Evolutionary conservation across 2,888 invertebrate genomes (phyloP), one percentile per base, ranked within the genome.

Genomic region (Leucophora obtusa): DNA sequence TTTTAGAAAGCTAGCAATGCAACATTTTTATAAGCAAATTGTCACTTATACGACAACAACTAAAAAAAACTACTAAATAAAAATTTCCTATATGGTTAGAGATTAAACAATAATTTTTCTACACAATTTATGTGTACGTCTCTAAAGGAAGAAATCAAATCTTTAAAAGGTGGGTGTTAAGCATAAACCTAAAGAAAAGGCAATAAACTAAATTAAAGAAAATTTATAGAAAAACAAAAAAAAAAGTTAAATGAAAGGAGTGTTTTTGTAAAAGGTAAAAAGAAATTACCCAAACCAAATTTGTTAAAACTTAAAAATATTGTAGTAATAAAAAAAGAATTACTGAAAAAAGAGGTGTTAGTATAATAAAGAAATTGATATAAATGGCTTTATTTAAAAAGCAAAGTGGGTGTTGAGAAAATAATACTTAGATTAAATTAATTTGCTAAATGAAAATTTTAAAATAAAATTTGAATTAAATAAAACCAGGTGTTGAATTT

Each of bases 51-150:
- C 4, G 28, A 28, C 28, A 28, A 28, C 28, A 58, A 38, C 21
- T 35, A 35, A 35, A 35, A 69, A 60, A 38, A 58, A 14, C 17
- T 18, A 60, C 59, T 18, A 47, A 47, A 47, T 47, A 14, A 47
- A 11, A n/a, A 47, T 47, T 47, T 47, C 11, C 66, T 66, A 66
- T 66, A 66, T 66, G 66, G 66, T 54, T 54, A 66, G 66, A 66
- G 28, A 11, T 56, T 66, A 66, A 66, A 54, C 66, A 66, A 66
- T 66, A 47, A n/a, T 66, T 66, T 47, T 56, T 56, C 35, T 18
- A 38, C 11, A 9, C 8, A 9, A 11, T 38, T 38, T 38, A 38
- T 65, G 24, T 53, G 65, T 33, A 6, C 3, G 66, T 28, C 62
- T 21, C 50, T 18, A 28, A 62, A 62, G 62, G 62, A 62, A 62